These are phyloP conservation scores for Dipus sagitta DNA, from an alignment of 2,797 vertebrate species.

Conservation along the genomic window DNA sequence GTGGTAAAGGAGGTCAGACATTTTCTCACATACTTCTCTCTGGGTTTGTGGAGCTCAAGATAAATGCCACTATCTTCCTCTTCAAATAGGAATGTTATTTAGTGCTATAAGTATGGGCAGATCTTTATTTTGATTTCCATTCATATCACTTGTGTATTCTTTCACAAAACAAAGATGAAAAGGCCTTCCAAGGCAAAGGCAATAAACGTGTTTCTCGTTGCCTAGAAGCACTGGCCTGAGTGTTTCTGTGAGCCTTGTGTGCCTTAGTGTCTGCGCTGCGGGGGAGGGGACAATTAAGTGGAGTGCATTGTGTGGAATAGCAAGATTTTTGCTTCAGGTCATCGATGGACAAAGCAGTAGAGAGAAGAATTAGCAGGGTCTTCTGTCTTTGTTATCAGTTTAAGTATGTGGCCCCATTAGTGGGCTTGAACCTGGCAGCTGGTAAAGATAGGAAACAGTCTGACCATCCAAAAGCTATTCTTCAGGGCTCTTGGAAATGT, in stretches of 20 bases:
- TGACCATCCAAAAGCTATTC: constrained; percentile 7
- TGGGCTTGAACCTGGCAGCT: not conserved
- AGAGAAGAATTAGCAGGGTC: not conserved
- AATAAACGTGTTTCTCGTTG: not conserved
- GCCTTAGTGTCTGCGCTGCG: not conserved
- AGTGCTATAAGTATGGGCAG: not conserved
- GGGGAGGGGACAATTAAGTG: too few species aligned
- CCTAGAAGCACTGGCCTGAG: not conserved
- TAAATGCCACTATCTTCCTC: not conserved
- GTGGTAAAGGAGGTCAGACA: not conserved
- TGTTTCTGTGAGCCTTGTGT: not conserved
- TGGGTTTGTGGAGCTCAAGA: not conserved
- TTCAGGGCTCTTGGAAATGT: not conserved
- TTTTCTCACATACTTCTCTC: not conserved
- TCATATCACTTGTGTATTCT: not conserved
- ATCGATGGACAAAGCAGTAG: not conserved
- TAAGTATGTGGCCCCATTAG: not conserved
- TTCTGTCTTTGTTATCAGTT: not conserved
- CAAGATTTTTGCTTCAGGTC: constrained; percentile 11
- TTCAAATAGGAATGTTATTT: constrained; percentile 43
- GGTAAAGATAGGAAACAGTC: not conserved
- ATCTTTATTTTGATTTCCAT: constrained; percentile 58
- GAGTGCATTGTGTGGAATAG: too few species aligned
- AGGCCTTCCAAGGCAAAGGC: constrained; percentile 18
- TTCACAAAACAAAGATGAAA: constrained; percentile 53